These are phyloP conservation scores for Chaenocephalus aceratus DNA, from an alignment of 2,113 vertebrate species.

Conservation along the genomic window DNA sequence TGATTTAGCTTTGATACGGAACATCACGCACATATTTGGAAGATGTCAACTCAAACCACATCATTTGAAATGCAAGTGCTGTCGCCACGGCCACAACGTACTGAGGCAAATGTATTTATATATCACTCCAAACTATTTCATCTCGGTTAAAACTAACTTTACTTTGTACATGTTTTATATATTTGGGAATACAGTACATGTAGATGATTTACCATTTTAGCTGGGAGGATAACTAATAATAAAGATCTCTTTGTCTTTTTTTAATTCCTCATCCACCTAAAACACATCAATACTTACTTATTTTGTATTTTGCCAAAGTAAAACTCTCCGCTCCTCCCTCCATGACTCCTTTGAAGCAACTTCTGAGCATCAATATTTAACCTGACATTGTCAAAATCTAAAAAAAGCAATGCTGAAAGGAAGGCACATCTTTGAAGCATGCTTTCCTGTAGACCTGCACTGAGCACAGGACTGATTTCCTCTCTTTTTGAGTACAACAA, in stretches of 20 bases:
- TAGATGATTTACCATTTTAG: neutral
- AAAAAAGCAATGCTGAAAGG: conserved; percentile 69
- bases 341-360: conserved; percentile 56
- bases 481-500: conserved; percentile 30
- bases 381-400: conserved; percentile 70
- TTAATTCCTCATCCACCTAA: no score
- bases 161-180: neutral
- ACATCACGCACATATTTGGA: neutral
- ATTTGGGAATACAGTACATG: neutral
- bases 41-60: conserved; percentile 22
- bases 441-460: conserved; percentile 41
- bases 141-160: neutral
- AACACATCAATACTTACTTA: neutral
- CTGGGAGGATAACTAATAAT: neutral
- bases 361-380: conserved; percentile 75
- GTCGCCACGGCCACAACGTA: conserved; percentile 10
- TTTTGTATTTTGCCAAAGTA: conserved; percentile 51
- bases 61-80: neutral
- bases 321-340: neutral
- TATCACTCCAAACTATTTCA: conserved; percentile 3
- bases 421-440: conserved; percentile 57
- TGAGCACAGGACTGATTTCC: conserved; percentile 52
- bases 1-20: conserved; percentile 6
- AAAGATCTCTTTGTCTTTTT: neutral
- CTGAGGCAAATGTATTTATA: conserved; percentile 4